A percentile compares a stretch with the other conserved stretches of the same genome.
phyloP scores from a whole-genome alignment of 2,888 invertebrate species.

The Diplazon laetatorius region DNA sequence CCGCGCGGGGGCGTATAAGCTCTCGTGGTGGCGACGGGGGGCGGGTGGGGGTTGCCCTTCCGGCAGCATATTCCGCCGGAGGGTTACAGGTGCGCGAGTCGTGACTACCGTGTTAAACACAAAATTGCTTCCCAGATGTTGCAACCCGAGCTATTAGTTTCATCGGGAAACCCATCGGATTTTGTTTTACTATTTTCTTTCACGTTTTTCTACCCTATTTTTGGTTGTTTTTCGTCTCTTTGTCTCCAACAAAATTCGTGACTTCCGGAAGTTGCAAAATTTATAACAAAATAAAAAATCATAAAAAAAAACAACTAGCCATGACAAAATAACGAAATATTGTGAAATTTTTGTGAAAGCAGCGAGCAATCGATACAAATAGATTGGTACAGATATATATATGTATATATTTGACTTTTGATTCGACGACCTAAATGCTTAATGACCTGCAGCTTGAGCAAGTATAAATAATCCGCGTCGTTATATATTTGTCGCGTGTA shows the following conservation, averaged over 20 bases:
- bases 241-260: too few species aligned
- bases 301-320: too few species aligned
- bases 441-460: not conserved
- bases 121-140: not conserved
- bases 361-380: not conserved
- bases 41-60: too few species aligned
- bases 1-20: not conserved
- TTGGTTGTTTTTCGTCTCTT: too few species aligned
- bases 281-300: not conserved
- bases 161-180: too few species aligned
- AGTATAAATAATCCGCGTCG: not conserved
- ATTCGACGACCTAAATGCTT: not conserved
- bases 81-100: conserved; percentile 8
- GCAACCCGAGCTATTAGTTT: not conserved
- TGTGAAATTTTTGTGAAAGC: not conserved
- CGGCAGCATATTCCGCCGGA: too few species aligned
- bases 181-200: too few species aligned
- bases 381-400: not conserved
- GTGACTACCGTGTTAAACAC: not conserved
- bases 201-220: too few species aligned
- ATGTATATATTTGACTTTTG: too few species aligned
- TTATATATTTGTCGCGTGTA: not conserved
- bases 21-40: not conserved
- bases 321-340: too few species aligned
- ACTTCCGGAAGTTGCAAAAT: not conserved